Evolutionary conservation across 2,888 invertebrate genomes (phyloP).

Genomic region (Drepana falcataria): DNA sequence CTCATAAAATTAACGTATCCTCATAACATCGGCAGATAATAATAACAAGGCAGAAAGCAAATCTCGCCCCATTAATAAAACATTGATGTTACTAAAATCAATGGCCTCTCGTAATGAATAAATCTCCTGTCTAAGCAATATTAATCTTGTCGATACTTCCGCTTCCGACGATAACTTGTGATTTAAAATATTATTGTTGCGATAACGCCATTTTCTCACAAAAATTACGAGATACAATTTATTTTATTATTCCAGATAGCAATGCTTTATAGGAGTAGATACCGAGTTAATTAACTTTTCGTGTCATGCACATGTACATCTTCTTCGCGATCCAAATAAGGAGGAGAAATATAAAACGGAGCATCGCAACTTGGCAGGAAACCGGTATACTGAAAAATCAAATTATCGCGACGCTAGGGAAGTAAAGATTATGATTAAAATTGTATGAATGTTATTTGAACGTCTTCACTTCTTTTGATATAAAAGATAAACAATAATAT

Average conservation of each 20-base stretch:
- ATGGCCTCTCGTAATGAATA: slow-evolving; percentile 28
- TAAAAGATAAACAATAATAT: not conserved
- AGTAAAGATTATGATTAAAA: slow-evolving; percentile 2
- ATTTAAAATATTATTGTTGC: slow-evolving; percentile 12
- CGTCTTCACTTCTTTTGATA: not conserved
- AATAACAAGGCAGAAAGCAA: not conserved
- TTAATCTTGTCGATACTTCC: slow-evolving; percentile 30
- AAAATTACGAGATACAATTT: not conserved
- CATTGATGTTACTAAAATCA: slow-evolving; percentile 20
- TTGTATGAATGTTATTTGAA: slow-evolving; percentile 1
- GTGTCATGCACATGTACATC: not conserved
- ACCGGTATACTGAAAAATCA: not conserved
- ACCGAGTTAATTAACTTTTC: not conserved
- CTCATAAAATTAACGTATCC: not conserved
- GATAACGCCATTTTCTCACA: not conserved
- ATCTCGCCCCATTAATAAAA: not conserved
- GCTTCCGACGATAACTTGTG: slow-evolving; percentile 13
- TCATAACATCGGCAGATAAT: not conserved
- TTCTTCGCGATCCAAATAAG: slow-evolving; percentile 1
- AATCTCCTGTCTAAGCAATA: slow-evolving; percentile 17
- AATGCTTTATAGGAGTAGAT: not conserved
- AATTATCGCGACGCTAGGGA: not conserved
- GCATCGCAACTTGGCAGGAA: slow-evolving; percentile 1
- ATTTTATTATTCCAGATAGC: not conserved
- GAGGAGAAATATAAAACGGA: not conserved